Base-by-base conservation (phyloP, 1,140 invertebrate species). In the Zaprionus ornatus region DNA sequence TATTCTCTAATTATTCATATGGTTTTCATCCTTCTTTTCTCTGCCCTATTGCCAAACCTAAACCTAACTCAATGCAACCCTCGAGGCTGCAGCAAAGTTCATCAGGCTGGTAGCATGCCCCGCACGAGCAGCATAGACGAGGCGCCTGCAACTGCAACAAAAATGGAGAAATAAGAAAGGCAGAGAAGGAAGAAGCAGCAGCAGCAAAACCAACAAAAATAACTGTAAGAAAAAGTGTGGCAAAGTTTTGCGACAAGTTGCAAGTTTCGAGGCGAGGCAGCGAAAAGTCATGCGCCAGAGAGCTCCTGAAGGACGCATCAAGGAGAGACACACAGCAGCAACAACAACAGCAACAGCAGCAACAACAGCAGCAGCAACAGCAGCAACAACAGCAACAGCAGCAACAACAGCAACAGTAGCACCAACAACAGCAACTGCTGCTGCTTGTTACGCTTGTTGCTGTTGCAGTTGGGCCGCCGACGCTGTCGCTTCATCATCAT, bases 281-380 rank as follows among this genome's bases (percentile, higher is more conserved):
- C 78, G 59, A 90, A 90, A 88, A 88, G 85, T 88, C 85, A 88
- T 88, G 85, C 85, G 85, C 85, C 85, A 79, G 76, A 85, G 81
- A 81, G 72, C 86, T 88, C 85, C 85, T 88, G 85, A 88, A 88
- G 85, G 85, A 88, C 85, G 78, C 85, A 88, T 88, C 85, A 88
- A 88, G 85, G 85, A 88, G 85, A 90, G 78, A 35, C 23, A 50
- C 54, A 19, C 50, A 56, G 21, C 52, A 54, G 15, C 54, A 56
- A 19, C 19, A 37, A n/a, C 13, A 21, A 15, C 27, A 37, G 6
- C 23, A 63, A n/a, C 66, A 56, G 27, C 27, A 45, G 37, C 42
- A 61, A 10, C 27, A 62, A 77, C 37, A 57, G 21, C 57, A 52
- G n/a, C n/a, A n/a, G n/a, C n/a, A n/a, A n/a, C n/a, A n/a, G n/a